Evolutionary conservation across 2,888 invertebrate species (phyloP).

Genomic region (Slavum lentiscoides): DNA sequence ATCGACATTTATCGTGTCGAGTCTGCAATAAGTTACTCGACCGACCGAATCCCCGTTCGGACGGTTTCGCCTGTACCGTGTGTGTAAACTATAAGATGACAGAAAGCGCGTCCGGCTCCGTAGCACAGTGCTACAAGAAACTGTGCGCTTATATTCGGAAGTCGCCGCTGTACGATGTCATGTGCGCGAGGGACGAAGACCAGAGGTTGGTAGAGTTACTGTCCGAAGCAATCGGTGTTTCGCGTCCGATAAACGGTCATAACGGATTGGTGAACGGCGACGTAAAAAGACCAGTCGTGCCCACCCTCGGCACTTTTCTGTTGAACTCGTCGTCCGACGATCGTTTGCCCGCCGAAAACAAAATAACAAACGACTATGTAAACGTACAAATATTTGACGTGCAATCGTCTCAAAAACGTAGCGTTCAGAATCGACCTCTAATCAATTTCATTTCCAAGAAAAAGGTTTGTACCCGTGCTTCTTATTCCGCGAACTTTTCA

Average conservation of each 20-base stretch:
- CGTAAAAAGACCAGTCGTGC: neutral
- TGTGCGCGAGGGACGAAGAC: slow-evolving; percentile 22
- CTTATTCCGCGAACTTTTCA: neutral
- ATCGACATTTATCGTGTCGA: slow-evolving; percentile 85
- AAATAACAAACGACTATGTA: neutral
- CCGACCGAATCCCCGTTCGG: slow-evolving; percentile 65
- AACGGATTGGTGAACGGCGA: neutral
- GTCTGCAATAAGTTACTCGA: slow-evolving; percentile 83
- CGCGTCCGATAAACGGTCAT: neutral
- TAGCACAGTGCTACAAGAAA: slow-evolving; percentile 86
- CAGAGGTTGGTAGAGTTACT: slow-evolving; percentile 1
- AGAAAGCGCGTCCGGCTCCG: slow-evolving; percentile 70
- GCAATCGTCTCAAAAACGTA: neutral
- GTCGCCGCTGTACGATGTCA: slow-evolving; percentile 2
- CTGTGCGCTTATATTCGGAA: slow-evolving; percentile 76
- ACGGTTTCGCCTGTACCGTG: slow-evolving; percentile 66
- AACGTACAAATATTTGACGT: slow-evolving; percentile 14
- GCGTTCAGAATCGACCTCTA: neutral
- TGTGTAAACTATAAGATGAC: slow-evolving; percentile 73
- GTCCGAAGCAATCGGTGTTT: neutral
- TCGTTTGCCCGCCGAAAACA: neutral
- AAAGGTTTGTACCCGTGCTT: neutral
- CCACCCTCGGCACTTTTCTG: too few relatives aligned
- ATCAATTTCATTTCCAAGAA: slow-evolving; percentile 2
- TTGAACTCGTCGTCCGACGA: neutral